Evolutionary conservation across 1,140 invertebrate genomes (phyloP).

Genomic region (Dendroctonus valens): DNA sequence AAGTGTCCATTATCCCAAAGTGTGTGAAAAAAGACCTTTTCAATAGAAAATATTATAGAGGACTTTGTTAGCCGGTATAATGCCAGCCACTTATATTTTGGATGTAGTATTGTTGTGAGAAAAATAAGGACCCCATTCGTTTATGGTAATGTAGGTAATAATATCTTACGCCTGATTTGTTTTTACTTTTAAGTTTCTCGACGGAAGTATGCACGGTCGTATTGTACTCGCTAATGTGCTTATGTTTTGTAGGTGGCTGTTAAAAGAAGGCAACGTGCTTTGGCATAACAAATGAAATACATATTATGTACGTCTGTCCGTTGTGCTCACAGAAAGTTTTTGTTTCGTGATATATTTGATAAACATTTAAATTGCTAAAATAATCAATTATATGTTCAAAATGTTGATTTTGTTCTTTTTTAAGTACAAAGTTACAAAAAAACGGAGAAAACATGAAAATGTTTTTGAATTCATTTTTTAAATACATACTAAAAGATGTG

Average conservation of each 20-base stretch:
- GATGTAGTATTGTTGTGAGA: conserved; percentile 32
- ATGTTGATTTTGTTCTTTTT: no score
- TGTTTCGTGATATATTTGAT: no score
- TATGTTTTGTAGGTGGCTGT: conserved; percentile 6
- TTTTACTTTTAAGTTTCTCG: conserved; percentile 22
- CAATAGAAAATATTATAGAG: conserved; percentile 40
- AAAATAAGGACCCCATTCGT: conserved; percentile 32
- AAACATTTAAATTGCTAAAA: no score
- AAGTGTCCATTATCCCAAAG: conserved; percentile 36
- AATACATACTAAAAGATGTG: no score
- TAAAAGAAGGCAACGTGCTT: conserved; percentile 10
- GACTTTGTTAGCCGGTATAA: conserved; percentile 28
- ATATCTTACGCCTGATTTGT: conserved; percentile 32
- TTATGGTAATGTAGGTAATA: conserved; percentile 37
- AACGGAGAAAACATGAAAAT: no score
- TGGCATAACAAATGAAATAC: not conserved
- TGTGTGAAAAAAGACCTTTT: conserved; percentile 42
- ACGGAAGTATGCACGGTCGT: conserved; percentile 25
- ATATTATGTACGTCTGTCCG: no score
- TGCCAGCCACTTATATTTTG: conserved; percentile 37
- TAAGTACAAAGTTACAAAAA: no score
- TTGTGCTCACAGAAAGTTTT: no score
- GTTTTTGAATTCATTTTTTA: no score
- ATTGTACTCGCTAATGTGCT: conserved; percentile 2
- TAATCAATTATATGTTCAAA: no score